Conservation (phyloP, 2,888 invertebrate genomes). For the Cabera pusaria region DNA sequence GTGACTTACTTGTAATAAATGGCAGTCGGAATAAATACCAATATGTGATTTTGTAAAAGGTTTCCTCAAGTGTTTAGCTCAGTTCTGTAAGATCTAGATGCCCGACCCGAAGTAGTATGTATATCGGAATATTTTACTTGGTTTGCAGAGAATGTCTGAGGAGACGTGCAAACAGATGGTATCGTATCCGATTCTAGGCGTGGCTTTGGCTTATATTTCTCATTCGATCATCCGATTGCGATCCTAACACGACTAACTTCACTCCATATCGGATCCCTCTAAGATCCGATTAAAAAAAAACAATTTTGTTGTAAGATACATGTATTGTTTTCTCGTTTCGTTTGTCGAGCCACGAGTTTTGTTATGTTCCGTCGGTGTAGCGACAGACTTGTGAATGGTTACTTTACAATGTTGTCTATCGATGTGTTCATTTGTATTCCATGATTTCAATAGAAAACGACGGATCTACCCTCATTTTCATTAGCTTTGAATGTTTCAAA, state of each 20-base stretch:
- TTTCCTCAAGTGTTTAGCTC: too few species aligned
- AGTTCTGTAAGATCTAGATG: conserved; percentile 1
- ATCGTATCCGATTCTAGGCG: conserved; percentile 81
- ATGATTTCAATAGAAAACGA: conserved; percentile 34
- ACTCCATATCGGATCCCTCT: conserved; percentile 54
- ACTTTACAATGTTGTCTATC: conserved; percentile 65
- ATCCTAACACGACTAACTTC: conserved; percentile 78
- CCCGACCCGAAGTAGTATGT: conserved; percentile 39
- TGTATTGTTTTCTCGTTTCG: conserved; percentile 38
- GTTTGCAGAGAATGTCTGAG: conserved; percentile 92
- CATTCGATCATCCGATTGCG: conserved; percentile 76
- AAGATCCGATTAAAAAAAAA: conserved; percentile 51
- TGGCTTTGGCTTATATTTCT: conserved; percentile 80
- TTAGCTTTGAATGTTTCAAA: conserved; percentile 77
- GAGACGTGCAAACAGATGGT: conserved; percentile 93
- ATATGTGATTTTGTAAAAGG: too few species aligned
- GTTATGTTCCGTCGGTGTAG: conserved; percentile 77
- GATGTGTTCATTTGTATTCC: conserved; percentile 59
- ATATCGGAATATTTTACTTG: conserved; percentile 79
- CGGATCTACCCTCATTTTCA: conserved; percentile 54
- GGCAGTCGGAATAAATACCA: too few species aligned
- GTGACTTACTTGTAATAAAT: too few species aligned
- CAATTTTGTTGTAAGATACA: conserved; percentile 53
- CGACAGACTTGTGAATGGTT: conserved; percentile 61
- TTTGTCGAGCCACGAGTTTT: conserved; percentile 60